Conservation (phyloP, 2,113 vertebrate genomes). For the Nannobrachium achirus region DNA sequence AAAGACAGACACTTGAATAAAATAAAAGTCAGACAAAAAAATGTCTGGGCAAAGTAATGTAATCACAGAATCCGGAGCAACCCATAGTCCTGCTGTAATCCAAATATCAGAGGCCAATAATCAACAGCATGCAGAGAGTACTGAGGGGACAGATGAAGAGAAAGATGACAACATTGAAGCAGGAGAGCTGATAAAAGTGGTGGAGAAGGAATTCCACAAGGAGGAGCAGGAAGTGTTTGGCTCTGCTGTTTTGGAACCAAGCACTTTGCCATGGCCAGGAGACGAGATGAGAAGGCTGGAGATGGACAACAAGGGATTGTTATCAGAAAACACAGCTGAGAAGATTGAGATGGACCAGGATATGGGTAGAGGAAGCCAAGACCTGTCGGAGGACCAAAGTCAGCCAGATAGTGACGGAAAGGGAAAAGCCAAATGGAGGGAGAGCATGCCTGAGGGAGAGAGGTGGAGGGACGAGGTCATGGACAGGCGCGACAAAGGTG, state of each 20-base stretch:
- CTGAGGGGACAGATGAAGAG: not conserved
- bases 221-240: conserved; percentile 12
- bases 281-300: conserved; percentile 36
- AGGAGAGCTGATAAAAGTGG: too few species aligned
- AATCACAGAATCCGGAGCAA: not conserved
- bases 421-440: conserved; percentile 62
- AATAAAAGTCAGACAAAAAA: conserved; percentile 3
- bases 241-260: conserved; percentile 50
- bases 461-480: conserved; percentile 60
- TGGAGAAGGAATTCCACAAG: too few species aligned
- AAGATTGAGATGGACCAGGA: conserved; percentile 37
- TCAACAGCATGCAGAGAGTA: not conserved
- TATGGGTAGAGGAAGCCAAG: conserved; percentile 44
- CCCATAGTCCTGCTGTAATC: conserved; percentile 13
- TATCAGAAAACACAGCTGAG: conserved; percentile 24
- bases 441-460: conserved; percentile 75
- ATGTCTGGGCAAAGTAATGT: conserved; percentile 51
- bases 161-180: not conserved
- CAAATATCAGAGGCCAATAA: conserved; percentile 12
- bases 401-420: conserved; percentile 15
- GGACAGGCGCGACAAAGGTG: conserved; percentile 13
- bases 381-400: conserved; percentile 43
- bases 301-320: conserved; percentile 1
- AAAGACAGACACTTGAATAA: conserved; percentile 4
- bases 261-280: conserved; percentile 63